Evolutionary conservation across 2,113 vertebrate species (phyloP).

Genomic region (Drymodes brunneopygia): DNA sequence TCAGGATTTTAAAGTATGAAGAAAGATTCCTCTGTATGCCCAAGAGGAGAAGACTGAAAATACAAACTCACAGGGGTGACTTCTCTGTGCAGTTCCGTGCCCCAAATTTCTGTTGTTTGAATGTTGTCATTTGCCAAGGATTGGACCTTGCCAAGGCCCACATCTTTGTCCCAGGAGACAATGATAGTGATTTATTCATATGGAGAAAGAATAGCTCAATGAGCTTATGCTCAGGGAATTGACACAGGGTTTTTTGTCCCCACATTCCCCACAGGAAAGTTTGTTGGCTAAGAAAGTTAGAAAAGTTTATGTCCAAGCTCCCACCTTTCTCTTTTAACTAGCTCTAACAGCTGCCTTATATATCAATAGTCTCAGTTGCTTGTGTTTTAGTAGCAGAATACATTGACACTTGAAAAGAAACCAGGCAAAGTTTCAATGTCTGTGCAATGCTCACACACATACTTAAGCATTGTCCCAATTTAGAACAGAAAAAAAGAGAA

Average conservation of each 20-base stretch:
- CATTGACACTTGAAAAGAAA: not conserved
- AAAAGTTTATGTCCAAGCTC: not conserved
- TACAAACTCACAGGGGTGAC: not conserved
- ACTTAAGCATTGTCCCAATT: not conserved
- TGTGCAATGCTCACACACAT: not conserved
- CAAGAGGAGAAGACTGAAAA: not conserved
- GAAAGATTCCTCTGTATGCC: not conserved
- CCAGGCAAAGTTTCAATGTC: not conserved
- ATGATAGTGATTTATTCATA: not conserved
- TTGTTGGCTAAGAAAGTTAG: not conserved
- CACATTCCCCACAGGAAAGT: not conserved
- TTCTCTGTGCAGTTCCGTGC: not conserved
- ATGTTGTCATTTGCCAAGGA: not conserved
- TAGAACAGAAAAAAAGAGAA: not conserved
- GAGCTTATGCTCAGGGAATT: not conserved
- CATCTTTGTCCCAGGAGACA: not conserved
- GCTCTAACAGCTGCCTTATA: not conserved
- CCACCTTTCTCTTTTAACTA: not conserved
- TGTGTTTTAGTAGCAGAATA: not conserved
- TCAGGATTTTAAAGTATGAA: not conserved
- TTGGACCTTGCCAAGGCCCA: not conserved
- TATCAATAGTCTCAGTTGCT: not conserved
- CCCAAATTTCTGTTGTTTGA: not conserved
- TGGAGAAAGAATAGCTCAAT: not conserved
- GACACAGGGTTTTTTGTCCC: not conserved